Percentiles rank a stretch among this genome's conserved stretches.
Conservation (phyloP, 2,797 vertebrate genomes). For the Scolopax bukidnonensis region DNA sequence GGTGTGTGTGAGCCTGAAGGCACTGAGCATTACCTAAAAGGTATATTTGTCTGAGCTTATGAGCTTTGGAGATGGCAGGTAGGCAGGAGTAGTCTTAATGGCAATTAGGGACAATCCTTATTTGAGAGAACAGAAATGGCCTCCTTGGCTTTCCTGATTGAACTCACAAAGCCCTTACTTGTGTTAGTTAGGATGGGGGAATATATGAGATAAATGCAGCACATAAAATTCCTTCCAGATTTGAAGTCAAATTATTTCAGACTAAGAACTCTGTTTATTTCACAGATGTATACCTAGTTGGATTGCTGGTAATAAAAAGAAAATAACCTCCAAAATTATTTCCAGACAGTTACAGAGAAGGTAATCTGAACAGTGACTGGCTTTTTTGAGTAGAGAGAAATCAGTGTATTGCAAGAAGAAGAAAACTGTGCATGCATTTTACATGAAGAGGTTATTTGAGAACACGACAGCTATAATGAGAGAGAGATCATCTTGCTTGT, state of each 20-base stretch:
- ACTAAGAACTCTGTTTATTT: background rate
- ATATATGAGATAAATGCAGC: background rate
- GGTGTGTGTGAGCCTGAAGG: rapidly evolving
- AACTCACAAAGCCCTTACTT: background rate
- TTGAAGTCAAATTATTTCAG: background rate
- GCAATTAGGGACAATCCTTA: background rate
- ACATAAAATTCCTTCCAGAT: background rate
- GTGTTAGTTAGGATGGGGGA: background rate
- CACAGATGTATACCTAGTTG: background rate
- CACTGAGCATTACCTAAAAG: background rate
- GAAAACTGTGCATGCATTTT: conserved; percentile 48
- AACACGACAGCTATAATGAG: conserved; percentile 41
- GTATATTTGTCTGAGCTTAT: background rate
- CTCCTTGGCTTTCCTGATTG: background rate
- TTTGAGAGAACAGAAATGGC: background rate
- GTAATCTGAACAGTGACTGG: background rate
- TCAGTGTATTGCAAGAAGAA: background rate
- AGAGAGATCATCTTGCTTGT: conserved; percentile 53
- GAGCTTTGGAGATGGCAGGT: background rate
- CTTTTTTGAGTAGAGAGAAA: background rate
- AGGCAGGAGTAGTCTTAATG: background rate
- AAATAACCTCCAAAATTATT: background rate
- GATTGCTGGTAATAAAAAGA: background rate
- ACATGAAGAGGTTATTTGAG: conserved; percentile 56
- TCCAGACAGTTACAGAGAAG: background rate